Evolutionary conservation across 1,140 invertebrate genomes (phyloP).

Genomic region (Ephestia elutella): DNA sequence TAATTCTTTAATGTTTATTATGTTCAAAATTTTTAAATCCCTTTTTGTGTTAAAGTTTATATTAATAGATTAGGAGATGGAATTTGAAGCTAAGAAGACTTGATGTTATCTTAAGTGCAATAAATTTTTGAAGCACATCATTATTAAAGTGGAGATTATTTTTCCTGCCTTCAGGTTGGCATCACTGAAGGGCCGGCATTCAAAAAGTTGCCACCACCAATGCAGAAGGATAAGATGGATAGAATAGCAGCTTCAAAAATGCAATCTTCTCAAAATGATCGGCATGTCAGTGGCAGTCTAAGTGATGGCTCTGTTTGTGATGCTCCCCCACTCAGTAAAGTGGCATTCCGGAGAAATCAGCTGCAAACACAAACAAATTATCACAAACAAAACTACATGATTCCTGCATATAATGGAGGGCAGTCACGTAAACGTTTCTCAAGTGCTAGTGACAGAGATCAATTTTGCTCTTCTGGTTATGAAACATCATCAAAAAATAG

Average conservation of each 20-base stretch:
- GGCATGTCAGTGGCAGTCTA: conserved; percentile 43
- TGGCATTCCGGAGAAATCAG: conserved; percentile 43
- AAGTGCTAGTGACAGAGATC: conserved; percentile 53
- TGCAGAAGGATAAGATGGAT: conserved; percentile 57
- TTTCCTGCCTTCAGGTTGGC: conserved; percentile 74
- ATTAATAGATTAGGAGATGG: conserved; percentile 49
- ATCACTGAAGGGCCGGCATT: conserved; percentile 70
- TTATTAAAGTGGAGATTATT: conserved; percentile 74
- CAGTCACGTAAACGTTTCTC: conserved; percentile 42
- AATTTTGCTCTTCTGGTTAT: conserved; percentile 53
- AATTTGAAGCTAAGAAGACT: conserved; percentile 68
- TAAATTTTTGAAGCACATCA: conserved; percentile 67
- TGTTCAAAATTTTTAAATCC: not conserved
- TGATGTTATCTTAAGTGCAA: conserved; percentile 55
- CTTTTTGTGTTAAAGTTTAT: conserved; percentile 6
- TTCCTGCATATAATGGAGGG: conserved; percentile 32
- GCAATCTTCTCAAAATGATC: conserved; percentile 36
- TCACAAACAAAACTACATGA: conserved; percentile 35
- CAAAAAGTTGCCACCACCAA: conserved; percentile 66
- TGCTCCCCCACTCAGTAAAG: conserved; percentile 39
- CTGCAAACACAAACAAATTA: conserved; percentile 34
- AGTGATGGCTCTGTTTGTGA: conserved; percentile 64
- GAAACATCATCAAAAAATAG: conserved; percentile 43
- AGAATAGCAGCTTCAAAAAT: conserved; percentile 39
- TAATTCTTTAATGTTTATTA: not conserved